Evolutionary conservation across 2,797 vertebrate genomes (phyloP).

Genomic region (Micrastur ruficollis): DNA sequence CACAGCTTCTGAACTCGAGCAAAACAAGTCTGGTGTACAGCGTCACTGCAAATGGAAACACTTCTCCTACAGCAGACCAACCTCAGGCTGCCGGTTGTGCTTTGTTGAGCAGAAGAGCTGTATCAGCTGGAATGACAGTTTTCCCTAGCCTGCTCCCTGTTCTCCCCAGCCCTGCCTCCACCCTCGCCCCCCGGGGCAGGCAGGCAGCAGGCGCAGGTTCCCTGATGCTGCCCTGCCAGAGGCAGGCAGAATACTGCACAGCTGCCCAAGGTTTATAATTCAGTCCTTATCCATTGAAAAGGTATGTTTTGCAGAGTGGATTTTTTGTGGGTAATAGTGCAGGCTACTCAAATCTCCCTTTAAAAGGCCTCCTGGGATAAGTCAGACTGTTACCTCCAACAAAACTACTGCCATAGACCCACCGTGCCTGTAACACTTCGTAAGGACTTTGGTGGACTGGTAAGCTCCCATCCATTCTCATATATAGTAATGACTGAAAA

Average conservation of each 20-base stretch:
- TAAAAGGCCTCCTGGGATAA: not conserved
- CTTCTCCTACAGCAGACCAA: not conserved
- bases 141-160: not conserved
- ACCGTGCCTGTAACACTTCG: not conserved
- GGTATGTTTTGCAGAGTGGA: not conserved
- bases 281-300: not conserved
- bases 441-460: not conserved
- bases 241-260: not conserved
- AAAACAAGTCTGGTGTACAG: not conserved
- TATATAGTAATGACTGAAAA: not conserved
- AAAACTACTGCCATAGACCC: not conserved
- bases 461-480: not conserved
- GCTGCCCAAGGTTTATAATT: not conserved
- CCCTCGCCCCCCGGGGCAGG: fast-evolving
- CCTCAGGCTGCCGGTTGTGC: not conserved
- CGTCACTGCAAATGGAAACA: not conserved
- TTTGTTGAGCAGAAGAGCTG: not conserved
- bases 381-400: not conserved
- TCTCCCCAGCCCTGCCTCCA: not conserved
- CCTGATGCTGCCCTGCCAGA: not conserved
- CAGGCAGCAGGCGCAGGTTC: not conserved
- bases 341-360: not conserved
- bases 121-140: not conserved
- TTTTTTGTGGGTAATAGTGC: not conserved
- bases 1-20: not conserved